These are phyloP conservation scores for Druceiella hillmani DNA, from an alignment of 2,888 invertebrate species.

Conservation along the genomic window DNA sequence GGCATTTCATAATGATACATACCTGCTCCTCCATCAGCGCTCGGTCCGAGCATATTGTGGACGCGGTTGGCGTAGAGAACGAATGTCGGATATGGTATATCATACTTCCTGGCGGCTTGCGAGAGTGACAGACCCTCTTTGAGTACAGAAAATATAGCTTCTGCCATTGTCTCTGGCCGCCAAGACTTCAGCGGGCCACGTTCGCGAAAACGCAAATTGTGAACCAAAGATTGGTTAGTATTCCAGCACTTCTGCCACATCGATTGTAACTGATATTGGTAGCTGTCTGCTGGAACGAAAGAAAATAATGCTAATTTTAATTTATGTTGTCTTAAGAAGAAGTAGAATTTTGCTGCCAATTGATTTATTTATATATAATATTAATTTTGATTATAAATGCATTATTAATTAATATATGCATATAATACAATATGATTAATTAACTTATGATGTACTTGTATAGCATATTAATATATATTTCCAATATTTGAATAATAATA, in stretches of 20 bases:
- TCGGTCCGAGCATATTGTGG: conserved; percentile 91
- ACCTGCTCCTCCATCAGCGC: conserved; percentile 87
- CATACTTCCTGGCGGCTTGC: conserved; percentile 89
- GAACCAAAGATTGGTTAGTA: conserved; percentile 85
- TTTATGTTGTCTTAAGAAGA: not conserved
- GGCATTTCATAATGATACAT: too few species aligned
- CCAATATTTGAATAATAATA: too few species aligned
- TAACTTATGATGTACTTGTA: not conserved
- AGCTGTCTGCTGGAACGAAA: conserved; percentile 74
- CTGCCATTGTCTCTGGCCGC: conserved; percentile 93
- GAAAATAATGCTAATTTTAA: not conserved
- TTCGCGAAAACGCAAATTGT: conserved; percentile 86
- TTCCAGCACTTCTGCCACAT: conserved; percentile 98
- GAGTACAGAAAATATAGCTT: conserved; percentile 87
- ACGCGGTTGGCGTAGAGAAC: conserved; percentile 89
- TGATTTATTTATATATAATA: not conserved
- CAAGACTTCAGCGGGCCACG: conserved; percentile 89
- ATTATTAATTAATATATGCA: not conserved
- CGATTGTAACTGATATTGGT: conserved; percentile 90
- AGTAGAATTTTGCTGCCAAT: not conserved
- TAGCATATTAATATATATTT: conserved; percentile 12
- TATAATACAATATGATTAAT: conserved; percentile 5
- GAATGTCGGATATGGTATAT: conserved; percentile 92
- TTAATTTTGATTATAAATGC: not conserved
- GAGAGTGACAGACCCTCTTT: conserved; percentile 86